Evolutionary conservation across 2,113 vertebrate species (phyloP), one percentile per base, ranked within the genome.

Genomic region (Toxostoma redivivum): DNA sequence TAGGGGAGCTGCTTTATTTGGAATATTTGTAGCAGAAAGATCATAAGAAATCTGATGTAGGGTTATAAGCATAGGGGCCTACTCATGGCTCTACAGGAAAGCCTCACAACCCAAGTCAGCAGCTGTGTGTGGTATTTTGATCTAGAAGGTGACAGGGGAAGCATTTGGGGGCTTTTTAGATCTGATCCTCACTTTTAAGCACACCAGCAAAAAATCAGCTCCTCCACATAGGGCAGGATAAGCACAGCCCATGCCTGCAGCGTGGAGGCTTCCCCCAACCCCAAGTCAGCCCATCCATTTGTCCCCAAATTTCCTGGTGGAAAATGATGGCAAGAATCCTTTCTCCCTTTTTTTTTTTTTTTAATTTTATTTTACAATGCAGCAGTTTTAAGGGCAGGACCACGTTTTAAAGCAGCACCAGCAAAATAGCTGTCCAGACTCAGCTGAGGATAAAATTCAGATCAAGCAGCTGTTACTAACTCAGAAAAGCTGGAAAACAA

Each of bases 241-340:
- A 66, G 65, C 69, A 45, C 24, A 73, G 53, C 11, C 30, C 23
- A 24, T 5, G 33, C 11, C 50, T 8, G 3, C 1, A n/a, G 40
- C 30, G 57, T 0, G 0, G 19, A 9, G 6, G 18, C 3, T 72
- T 48, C 72, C 67, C 62, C 45, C 0, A 0, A 14, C 12, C 31
- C 51, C n/a, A 18, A 13, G 4, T 40, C 45, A 71, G 3, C 37
- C 47, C 42, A 38, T 22, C 64, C 27, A 33, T 58, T 54, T 90
- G 24, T 61, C 50, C 72, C 25, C 44, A 91, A 14, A 81, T 44
- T 44, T 61, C 70, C 62, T 51, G n/a, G 21, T 64, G 54, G 83
- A 70, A 91, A 91, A 23, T 4, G 6, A 73, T 40, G 35, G 25
- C 47, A 78, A 45, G 37, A 64, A 62, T 54, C 37, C 18, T 62